Base-by-base conservation (phyloP, 2,888 invertebrate genomes). In the Mylabris sibirica region DNA sequence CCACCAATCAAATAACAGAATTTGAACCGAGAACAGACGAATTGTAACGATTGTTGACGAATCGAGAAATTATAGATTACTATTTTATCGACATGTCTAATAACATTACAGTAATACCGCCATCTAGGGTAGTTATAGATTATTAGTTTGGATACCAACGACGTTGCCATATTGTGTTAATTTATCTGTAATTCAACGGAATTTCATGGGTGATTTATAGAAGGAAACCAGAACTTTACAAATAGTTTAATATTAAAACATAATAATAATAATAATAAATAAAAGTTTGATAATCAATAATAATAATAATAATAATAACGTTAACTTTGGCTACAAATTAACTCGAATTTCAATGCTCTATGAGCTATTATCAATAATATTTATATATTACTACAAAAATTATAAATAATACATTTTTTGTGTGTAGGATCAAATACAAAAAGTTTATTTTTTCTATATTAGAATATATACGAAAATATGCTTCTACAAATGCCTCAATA, bases 1-100 rank as follows among this genome's bases (percentile, higher is more conserved):
- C 87, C 82, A 81, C 86, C 86, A 87, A 86, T 86, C 89, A 79
- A 75, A 75, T 75, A 71, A 74, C 74, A 73, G 69, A 71, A 75
- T 72, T 44, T 62, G 61, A 64, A 59, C 67, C 80, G 80, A 73
- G 72, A n/a, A 22, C 59, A 26, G 8, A 71, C 80, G 80, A 79
- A 73, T 17, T 62, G 8, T 60, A 68, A 66, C 72, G 71, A 80
- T 74, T n/a, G n/a, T n/a, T n/a, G n/a, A n/a, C n/a, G n/a, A n/a
- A n/a, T 80, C 79, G 76, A 80, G 79, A 79, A 77, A 76, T 70
- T n/a, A 20, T 12, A n/a, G 53, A 11, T 60, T 14, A 17, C 66
- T 70, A 34, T 30, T 63, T 64, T 60, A 65, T 34, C 60, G 63
- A 63, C 65, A 3, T 11, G 20, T 1, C 20, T 30, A 3, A 8